phyloP scores from a whole-genome alignment of 1,140 invertebrate species.

The Uloborus diversus region DNA sequence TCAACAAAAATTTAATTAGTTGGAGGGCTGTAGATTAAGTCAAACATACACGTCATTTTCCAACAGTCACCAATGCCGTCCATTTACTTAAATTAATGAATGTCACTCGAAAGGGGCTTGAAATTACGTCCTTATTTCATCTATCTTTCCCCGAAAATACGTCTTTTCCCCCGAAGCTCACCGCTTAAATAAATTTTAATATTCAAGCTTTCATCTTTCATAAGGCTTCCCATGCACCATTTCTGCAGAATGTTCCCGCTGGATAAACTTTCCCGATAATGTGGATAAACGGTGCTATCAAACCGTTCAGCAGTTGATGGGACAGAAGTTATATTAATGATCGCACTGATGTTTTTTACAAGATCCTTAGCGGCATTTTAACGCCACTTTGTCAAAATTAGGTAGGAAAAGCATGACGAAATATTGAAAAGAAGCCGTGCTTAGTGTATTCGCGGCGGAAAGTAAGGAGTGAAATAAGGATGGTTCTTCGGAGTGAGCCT shows the following conservation, averaged over 20 bases:
- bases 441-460: not conserved
- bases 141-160: not conserved
- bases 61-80: not conserved
- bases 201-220: no score
- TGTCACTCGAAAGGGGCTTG: slow-evolving; percentile 6
- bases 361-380: not conserved
- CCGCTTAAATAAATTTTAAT: slow-evolving; percentile 10
- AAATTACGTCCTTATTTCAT: not conserved
- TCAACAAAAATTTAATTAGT: no score
- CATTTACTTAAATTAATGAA: slow-evolving; percentile 14
- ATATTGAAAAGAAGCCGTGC: slow-evolving; percentile 8
- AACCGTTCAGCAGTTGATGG: slow-evolving; percentile 9
- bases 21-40: no score
- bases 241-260: no score
- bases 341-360: not conserved
- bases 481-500: not conserved
- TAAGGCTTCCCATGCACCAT: no score
- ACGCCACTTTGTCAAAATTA: slow-evolving; percentile 27
- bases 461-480: not conserved
- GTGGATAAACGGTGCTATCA: slow-evolving; percentile 18
- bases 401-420: slow-evolving; percentile 9
- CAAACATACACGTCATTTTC: no score
- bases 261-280: not conserved
- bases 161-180: not conserved
- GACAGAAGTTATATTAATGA: slow-evolving; percentile 11